Percentiles rank a stretch among this genome's conserved stretches.
These are phyloP conservation scores for Chelon labrosus DNA, from an alignment of 2,797 vertebrate genomes.

Conservation along the genomic window DNA sequence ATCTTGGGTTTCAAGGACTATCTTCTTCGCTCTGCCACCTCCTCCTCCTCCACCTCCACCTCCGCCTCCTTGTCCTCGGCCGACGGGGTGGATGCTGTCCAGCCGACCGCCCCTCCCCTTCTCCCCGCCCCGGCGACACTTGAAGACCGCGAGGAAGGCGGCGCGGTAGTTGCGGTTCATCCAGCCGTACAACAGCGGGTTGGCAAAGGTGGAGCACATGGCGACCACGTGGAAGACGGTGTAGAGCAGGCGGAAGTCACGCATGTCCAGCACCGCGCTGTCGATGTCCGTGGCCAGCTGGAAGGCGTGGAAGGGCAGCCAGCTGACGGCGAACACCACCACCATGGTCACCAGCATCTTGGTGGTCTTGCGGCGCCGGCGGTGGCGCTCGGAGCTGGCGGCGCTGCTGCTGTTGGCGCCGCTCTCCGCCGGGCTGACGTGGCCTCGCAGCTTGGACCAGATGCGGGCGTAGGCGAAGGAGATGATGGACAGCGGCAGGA, in stretches of 20 bases:
- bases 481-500: conserved; percentile 91
- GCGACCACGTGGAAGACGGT: conserved; percentile 94
- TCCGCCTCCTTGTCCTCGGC: conserved; percentile 16
- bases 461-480: conserved; percentile 94
- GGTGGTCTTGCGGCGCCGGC: conserved; percentile 92
- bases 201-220: conserved; percentile 97
- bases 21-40: conserved; percentile 59
- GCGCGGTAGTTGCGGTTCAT: conserved; percentile 97
- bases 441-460: conserved; percentile 94
- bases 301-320: conserved; percentile 95
- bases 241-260: conserved; percentile 93
- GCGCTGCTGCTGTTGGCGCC: conserved; percentile 72
- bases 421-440: conserved; percentile 88
- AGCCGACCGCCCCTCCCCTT: conserved; percentile 44
- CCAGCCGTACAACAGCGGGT: conserved; percentile 96
- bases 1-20: conserved; percentile 70
- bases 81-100: conserved; percentile 66
- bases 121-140: conserved; percentile 73
- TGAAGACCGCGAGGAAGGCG: conserved; percentile 92
- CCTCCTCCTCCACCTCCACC: conserved; percentile 23
- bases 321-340: conserved; percentile 94
- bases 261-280: conserved; percentile 89
- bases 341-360: conserved; percentile 97
- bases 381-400: conserved; percentile 83
- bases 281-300: conserved; percentile 95